These are phyloP conservation scores for Halichondria panicea DNA, from an alignment of 37 sponge, comb jelly and placozoan species.

Conservation along the genomic window DNA sequence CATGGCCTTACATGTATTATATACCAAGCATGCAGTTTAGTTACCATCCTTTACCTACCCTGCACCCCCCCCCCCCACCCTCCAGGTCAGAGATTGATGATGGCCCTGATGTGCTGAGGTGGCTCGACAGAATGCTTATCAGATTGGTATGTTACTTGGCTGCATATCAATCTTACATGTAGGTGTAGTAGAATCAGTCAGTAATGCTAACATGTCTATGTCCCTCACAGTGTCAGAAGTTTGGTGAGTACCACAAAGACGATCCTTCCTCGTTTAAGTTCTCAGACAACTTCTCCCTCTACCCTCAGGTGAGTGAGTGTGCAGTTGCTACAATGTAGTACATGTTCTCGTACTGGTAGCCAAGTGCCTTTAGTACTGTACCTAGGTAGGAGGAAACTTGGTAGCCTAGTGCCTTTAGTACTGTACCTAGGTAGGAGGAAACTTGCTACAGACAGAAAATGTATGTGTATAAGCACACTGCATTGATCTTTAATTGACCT, in stretches of 20 bases:
- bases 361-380: too few species aligned
- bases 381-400: too few species aligned
- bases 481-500: too few species aligned
- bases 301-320: constrained; percentile 80
- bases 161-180: not conserved
- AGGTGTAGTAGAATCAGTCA: not conserved
- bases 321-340: too few species aligned
- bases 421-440: too few species aligned
- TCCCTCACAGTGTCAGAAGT: constrained; percentile 90
- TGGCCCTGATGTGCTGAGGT: constrained; percentile 97
- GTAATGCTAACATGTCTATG: not conserved
- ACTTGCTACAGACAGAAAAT: too few species aligned
- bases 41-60: not conserved
- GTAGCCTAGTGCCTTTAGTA: too few species aligned
- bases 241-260: constrained; percentile 92
- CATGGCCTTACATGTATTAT: too few species aligned
- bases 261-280: constrained; percentile 94
- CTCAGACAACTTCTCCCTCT: constrained; percentile 95
- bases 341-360: too few species aligned
- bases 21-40: too few species aligned
- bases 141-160: constrained; percentile 61
- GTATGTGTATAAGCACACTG: too few species aligned
- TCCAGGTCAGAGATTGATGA: constrained; percentile 89
- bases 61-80: not conserved
- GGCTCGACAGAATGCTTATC: constrained; percentile 97